Evolutionary conservation across 2,888 invertebrate species (phyloP).

Genomic region (Ophonus ardosiacus): DNA sequence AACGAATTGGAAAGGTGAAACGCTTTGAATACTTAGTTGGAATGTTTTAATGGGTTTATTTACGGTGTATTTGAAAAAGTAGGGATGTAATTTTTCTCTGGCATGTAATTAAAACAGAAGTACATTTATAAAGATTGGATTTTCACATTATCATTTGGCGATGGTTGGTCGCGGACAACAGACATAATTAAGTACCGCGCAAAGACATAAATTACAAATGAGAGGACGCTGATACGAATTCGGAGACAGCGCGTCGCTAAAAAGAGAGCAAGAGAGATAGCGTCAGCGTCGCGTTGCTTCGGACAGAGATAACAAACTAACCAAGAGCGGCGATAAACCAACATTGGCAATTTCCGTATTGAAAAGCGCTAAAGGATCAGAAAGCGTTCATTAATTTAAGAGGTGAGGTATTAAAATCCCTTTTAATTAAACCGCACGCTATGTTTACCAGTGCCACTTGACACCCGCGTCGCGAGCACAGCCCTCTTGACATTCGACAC

Average conservation of each 20-base stretch:
- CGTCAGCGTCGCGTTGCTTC: not conserved
- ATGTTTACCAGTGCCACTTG: constrained; percentile 67
- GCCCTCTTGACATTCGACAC: constrained; percentile 43
- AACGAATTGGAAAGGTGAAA: not conserved
- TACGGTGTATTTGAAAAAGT: constrained; percentile 33
- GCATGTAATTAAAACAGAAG: constrained; percentile 46
- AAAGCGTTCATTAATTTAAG: constrained; percentile 68
- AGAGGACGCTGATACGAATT: constrained; percentile 57
- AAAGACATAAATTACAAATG: constrained; percentile 59
- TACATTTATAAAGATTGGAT: constrained; percentile 59
- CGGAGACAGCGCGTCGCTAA: constrained; percentile 40
- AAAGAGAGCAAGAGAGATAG: constrained; percentile 35
- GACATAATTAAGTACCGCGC: constrained; percentile 52
- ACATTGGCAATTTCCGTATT: constrained; percentile 63
- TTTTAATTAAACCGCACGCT: constrained; percentile 69
- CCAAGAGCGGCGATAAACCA: constrained; percentile 62
- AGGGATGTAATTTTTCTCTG: constrained; percentile 20
- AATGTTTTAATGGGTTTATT: constrained; percentile 13
- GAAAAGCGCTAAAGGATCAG: constrained; percentile 66
- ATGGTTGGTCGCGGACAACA: constrained; percentile 34
- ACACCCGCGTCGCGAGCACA: constrained; percentile 65
- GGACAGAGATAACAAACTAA: constrained; percentile 54
- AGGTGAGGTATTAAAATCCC: constrained; percentile 68
- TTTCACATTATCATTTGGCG: constrained; percentile 51
- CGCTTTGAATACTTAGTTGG: not conserved